Percentiles rank a stretch among this genome's conserved stretches.
phyloP scores from a whole-genome alignment of 1,140 invertebrate species.

The Brachionus manjavacas region DNA sequence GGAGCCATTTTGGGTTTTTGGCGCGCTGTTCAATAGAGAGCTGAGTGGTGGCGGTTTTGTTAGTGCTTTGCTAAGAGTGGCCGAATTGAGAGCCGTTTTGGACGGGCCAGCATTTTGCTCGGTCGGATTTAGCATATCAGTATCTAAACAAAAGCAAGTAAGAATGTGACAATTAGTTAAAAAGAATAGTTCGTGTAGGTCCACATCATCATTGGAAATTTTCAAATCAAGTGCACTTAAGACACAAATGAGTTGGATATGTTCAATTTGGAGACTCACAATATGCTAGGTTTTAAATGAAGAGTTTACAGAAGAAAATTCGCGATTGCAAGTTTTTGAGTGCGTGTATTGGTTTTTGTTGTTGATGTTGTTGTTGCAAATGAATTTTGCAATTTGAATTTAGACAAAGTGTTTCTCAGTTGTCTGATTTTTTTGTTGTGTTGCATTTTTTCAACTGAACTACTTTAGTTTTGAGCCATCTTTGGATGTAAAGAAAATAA shows the following conservation, averaged over 20 bases:
- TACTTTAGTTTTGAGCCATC: no score
- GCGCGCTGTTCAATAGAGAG: not conserved
- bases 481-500: no score
- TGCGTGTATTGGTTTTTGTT: not conserved
- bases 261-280: not conserved
- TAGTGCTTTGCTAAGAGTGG: constrained; percentile 1
- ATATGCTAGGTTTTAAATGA: not conserved
- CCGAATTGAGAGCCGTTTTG: constrained; percentile 13
- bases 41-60: constrained; percentile 33
- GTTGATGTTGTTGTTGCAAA: not conserved
- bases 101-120: not conserved
- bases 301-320: not conserved
- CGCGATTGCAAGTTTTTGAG: constrained; percentile 17
- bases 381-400: constrained; percentile 4
- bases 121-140: not conserved
- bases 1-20: not conserved
- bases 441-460: no score
- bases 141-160: not conserved
- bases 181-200: no score
- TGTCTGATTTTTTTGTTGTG: not conserved
- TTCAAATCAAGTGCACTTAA: not conserved
- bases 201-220: constrained; percentile 26
- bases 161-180: not conserved
- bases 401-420: not conserved
- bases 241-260: not conserved